Evolutionary conservation across 2,113 vertebrate species (phyloP).

Genomic region (Antechinus stuartii): DNA sequence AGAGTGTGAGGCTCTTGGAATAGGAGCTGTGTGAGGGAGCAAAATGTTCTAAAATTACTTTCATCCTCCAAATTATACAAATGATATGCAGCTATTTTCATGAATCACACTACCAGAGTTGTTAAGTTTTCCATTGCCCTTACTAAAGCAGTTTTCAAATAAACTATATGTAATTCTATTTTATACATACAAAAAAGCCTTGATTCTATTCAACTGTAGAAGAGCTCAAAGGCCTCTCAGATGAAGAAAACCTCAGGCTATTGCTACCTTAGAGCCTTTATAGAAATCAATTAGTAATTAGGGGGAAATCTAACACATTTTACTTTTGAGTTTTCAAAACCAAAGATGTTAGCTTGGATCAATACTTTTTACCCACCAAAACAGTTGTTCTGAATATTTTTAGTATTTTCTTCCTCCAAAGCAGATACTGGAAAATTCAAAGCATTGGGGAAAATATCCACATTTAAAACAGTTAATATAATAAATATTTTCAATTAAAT

Average conservation of each 20-base stretch:
- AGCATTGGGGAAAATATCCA: neutral
- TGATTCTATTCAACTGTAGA: conserved; percentile 1
- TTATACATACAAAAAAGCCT: neutral
- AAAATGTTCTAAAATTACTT: conserved; percentile 23
- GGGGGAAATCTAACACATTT: neutral
- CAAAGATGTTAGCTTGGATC: neutral
- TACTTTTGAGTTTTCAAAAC: conserved; percentile 6
- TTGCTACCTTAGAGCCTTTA: conserved; percentile 34
- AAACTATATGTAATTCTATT: conserved; percentile 56
- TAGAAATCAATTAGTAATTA: conserved; percentile 29
- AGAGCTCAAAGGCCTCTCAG: conserved; percentile 25
- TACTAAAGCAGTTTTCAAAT: conserved; percentile 36
- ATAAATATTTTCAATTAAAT: neutral
- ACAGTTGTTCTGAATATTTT: conserved; percentile 10
- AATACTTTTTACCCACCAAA: neutral
- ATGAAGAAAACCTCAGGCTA: conserved; percentile 24
- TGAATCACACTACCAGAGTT: conserved; percentile 29
- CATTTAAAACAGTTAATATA: neutral
- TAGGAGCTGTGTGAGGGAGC: neutral
- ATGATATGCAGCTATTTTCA: neutral
- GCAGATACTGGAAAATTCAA: neutral
- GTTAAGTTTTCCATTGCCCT: conserved; percentile 59
- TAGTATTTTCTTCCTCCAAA: neutral
- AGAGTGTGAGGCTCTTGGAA: neutral
- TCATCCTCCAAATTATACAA: conserved; percentile 33